These are phyloP conservation scores for Polyommatus icarus DNA, from an alignment of 2,888 invertebrate genomes.

Conservation along the genomic window DNA sequence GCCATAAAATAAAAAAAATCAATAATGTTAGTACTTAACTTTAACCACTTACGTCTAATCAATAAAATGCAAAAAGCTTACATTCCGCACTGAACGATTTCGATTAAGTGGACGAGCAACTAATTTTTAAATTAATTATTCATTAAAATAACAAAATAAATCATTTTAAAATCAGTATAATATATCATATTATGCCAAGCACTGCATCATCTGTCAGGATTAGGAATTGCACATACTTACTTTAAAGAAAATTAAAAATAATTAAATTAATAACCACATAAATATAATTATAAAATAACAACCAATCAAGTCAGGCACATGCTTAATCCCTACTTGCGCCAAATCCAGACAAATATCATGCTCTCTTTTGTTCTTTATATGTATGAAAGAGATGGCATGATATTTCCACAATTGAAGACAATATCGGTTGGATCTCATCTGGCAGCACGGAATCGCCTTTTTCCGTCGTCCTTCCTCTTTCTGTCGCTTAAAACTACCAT, in stretches of 20 bases:
- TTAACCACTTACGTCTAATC: too few relatives aligned
- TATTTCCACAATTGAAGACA: neutral
- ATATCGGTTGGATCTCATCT: too few relatives aligned
- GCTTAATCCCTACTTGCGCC: neutral
- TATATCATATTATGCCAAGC: neutral
- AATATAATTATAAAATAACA: neutral
- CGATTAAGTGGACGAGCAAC: neutral
- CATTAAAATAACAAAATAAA: too few relatives aligned
- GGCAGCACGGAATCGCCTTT: too few relatives aligned
- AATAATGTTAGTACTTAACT: too few relatives aligned
- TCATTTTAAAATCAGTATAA: neutral
- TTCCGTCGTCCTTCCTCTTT: too few relatives aligned
- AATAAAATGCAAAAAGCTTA: too few relatives aligned
- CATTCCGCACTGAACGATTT: too few relatives aligned
- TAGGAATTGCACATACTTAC: neutral
- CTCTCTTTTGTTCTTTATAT: neutral
- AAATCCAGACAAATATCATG: neutral
- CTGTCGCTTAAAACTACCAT: too few relatives aligned
- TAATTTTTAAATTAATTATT: neutral
- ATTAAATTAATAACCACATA: neutral
- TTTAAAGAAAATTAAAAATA: too few relatives aligned
- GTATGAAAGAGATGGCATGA: neutral
- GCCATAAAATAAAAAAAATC: too few relatives aligned
- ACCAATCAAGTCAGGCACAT: neutral
- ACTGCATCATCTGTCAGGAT: neutral